Base-by-base conservation (phyloP, 2,888 invertebrate genomes). In the Teleiodes luculella region DNA sequence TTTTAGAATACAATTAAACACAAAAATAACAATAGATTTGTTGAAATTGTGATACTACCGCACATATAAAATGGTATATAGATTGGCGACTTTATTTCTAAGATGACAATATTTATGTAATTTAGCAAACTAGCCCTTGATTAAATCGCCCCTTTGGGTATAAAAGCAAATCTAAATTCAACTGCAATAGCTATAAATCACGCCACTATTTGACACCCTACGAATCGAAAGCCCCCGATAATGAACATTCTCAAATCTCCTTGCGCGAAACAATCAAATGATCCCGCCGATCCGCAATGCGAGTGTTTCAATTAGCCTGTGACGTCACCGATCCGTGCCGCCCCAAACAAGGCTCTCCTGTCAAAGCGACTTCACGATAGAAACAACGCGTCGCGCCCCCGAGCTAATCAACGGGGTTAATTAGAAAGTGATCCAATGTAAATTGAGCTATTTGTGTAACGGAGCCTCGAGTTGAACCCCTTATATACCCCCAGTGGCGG, bases 381-480 rank as follows among this genome's bases (percentile, higher is more conserved):
- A 52, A 47, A 41, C 49, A 49, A 48, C 46, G 39, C 20, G 24
- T 11, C 1, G 11, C 24, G 11, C n/a, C 30, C 43, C 50, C 45
- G 11, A 35, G 33, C 48, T 50, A 56, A 56, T 53, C 53, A 56
- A 53, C 53, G 31, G 43, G 56, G 53, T 53, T 56, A 53, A 56
- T 56, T 56, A 56, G 51, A 51, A 51, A 56, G 46, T 50, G 56
- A 53, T 56, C 53, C 39, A 30, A 45, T 56, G 56, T 56, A 56
- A 52, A 53, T 56, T 41, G 56, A 56, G 50, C 50, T 53, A 56
- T 56, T 56, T 56, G 53, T 51, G 53, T 53, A 46, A 50, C 56
- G 50, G 49, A 46, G 33, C 45, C 52, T 39, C 37, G 30, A 14
- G 48, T 48, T 48, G 14, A 56, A 53, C 50, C 53, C 49, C 37